A percentile compares a stretch with the other conserved stretches of the same genome.
These are phyloP conservation scores for Prionailurus bengalensis DNA, from an alignment of 2,113 vertebrate genomes.

Conservation along the genomic window DNA sequence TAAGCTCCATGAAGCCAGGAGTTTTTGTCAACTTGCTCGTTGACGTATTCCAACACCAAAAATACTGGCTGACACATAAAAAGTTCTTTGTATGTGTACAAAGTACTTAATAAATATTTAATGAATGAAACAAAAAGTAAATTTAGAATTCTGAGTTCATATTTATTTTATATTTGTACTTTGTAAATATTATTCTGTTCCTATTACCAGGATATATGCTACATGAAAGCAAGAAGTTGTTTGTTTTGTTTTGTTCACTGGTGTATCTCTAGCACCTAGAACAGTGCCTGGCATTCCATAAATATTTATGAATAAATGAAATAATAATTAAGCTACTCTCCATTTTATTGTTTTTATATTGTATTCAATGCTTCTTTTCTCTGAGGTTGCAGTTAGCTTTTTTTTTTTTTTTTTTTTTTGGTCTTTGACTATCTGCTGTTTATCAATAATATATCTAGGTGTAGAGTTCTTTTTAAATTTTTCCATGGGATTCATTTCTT, in stretches of 20 bases:
- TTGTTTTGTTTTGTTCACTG: slow-evolving; percentile 28
- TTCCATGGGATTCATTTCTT: not conserved
- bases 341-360: not conserved
- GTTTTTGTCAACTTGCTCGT: not conserved
- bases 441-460: not conserved
- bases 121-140: slow-evolving; percentile 26
- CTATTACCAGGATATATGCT: not conserved
- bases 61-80: not conserved
- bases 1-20: not conserved
- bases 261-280: not conserved
- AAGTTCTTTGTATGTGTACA: not conserved
- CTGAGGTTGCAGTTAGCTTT: not conserved
- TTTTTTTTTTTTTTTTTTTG: slow-evolving; percentile 1
- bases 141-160: slow-evolving; percentile 9
- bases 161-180: not conserved
- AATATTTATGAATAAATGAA: slow-evolving; percentile 11
- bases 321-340: not conserved
- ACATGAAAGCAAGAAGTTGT: not conserved
- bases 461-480: not conserved
- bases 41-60: not conserved
- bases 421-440: not conserved
- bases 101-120: not conserved
- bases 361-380: not conserved
- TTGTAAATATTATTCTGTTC: slow-evolving; percentile 5
- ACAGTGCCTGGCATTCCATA: not conserved